Base-by-base conservation (phyloP, 2,797 vertebrate genomes). In the Florisuga fusca region DNA sequence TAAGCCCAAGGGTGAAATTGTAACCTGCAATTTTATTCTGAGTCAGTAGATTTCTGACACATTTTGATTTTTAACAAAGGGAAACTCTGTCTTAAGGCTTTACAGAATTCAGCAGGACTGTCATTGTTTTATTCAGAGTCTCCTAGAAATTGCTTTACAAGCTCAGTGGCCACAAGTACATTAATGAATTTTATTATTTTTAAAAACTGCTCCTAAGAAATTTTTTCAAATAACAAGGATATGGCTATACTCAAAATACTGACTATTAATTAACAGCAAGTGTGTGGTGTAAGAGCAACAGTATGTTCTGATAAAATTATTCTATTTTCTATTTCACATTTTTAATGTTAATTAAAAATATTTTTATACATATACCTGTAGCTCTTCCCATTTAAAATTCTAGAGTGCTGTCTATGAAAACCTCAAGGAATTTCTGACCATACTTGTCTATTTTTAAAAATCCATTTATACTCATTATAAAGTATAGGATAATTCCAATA, bases 1-100 rank as follows among this genome's bases (percentile, higher is more conserved):
- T 94, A 94, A 98, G 95, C 77, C 93, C 64, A 91, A 93, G 95
- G 94, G 93, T 96, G 95, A 96, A 94, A 96, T 67, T 88, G 94
- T 96, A 94, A 93, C 94, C 87, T 91, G 83, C 87, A 95, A 86
- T 96, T 95, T 97, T 96, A 95, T 90, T 96, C 94, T 94, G 94
- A 96, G 80, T 96, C 93, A 88, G 91, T 95, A 95, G 84, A 90
- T 96, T 97, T 96, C 95, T 96, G 93, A 95, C 93, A 96, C 78
- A 93, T 96, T 94, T 95, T 95, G 92, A 91, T 83, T 96, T 92
- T 91, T 93, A 94, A 92, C 89, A 96, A 94, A 89, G 62, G 51
- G 46, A 95, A 94, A 73, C 61, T 89, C 82, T 74, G 90, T 96
- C 89, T 91, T 87, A 86, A 93, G 67, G 76, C 53, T 95, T 91